Conservation (phyloP, 2,797 vertebrate genomes). For the Sparus aurata region DNA sequence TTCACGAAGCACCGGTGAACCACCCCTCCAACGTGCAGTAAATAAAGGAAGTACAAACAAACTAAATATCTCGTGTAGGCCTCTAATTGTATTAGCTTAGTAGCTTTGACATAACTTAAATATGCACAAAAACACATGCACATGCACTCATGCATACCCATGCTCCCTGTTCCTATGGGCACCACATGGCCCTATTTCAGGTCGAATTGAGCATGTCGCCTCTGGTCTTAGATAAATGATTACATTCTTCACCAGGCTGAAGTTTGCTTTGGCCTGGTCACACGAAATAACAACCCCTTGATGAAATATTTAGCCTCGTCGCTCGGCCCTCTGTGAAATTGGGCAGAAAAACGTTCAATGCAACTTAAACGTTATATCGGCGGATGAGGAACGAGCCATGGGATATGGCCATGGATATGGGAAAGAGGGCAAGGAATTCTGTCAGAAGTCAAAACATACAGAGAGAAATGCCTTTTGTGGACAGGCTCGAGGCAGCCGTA, state of each 20-base stretch:
- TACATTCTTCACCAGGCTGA: conserved; percentile 78
- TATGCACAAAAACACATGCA: conserved; percentile 57
- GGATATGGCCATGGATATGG: conserved; percentile 68
- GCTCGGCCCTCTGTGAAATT: conserved; percentile 74
- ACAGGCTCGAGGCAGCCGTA: conserved; percentile 52
- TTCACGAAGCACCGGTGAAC: conserved; percentile 20
- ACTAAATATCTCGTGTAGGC: conserved; percentile 41
- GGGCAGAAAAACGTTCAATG: conserved; percentile 75
- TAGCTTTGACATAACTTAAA: conserved; percentile 53
- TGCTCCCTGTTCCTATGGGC: conserved; percentile 60
- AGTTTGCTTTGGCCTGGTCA: conserved; percentile 82
- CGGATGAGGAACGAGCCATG: conserved; percentile 55
- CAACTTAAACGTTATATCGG: conserved; percentile 54
- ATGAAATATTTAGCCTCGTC: conserved; percentile 78
- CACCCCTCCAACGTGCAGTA: conserved; percentile 17
- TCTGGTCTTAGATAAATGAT: conserved; percentile 84
- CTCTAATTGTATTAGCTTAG: conserved; percentile 50
- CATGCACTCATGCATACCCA: conserved; percentile 54
- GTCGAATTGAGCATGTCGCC: conserved; percentile 82
- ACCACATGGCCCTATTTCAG: conserved; percentile 76
- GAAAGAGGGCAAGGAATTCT: conserved; percentile 78
- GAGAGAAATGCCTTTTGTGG: conserved; percentile 71
- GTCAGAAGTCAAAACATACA: conserved; percentile 53
- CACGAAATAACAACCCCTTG: conserved; percentile 76
- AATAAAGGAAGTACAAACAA: conserved; percentile 65